Evolutionary conservation across 2,888 invertebrate genomes (phyloP).

Genomic region (Lordiphosa andalusiaca): DNA sequence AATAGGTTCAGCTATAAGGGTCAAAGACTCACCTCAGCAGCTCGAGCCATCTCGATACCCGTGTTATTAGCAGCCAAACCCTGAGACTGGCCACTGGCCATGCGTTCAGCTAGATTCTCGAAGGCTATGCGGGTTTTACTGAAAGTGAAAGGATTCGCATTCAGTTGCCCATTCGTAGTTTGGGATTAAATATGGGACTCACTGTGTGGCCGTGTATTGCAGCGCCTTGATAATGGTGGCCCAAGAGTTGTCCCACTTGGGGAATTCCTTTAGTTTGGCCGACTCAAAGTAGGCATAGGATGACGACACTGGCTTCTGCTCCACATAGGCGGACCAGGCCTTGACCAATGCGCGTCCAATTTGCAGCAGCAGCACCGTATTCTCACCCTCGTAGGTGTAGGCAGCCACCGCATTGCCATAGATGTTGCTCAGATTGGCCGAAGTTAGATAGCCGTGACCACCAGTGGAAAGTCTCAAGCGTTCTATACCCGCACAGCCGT

Average conservation of each 20-base stretch:
- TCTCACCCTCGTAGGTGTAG: slow-evolving; percentile 97
- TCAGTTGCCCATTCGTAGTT: accelerated
- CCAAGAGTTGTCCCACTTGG: slow-evolving; percentile 75
- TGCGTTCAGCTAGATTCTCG: slow-evolving; percentile 85
- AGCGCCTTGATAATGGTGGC: slow-evolving; percentile 80
- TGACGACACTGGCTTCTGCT: slow-evolving; percentile 83
- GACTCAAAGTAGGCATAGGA: slow-evolving; percentile 85
- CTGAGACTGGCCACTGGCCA: slow-evolving; percentile 83
- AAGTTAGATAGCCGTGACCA: slow-evolving; percentile 95
- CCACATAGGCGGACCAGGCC: slow-evolving; percentile 85
- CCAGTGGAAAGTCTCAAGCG: slow-evolving; percentile 93
- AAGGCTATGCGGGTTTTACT: slow-evolving; percentile 87
- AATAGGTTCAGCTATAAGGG: not conserved
- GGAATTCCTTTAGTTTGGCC: slow-evolving; percentile 41
- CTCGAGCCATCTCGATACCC: slow-evolving; percentile 89
- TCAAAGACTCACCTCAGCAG: slow-evolving; percentile 84
- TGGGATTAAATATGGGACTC: slow-evolving; percentile 40
- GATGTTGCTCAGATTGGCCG: slow-evolving; percentile 90
- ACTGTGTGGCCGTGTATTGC: slow-evolving; percentile 81
- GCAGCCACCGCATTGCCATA: slow-evolving; percentile 92
- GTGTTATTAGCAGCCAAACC: slow-evolving; percentile 94
- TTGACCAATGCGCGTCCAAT: slow-evolving; percentile 92
- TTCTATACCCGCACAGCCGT: slow-evolving; percentile 89
- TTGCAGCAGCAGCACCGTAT: slow-evolving; percentile 94
- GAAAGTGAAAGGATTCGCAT: slow-evolving; percentile 56